Base-by-base conservation (phyloP, 23 tunicate species). In the Clavelina lepadiformis region DNA sequence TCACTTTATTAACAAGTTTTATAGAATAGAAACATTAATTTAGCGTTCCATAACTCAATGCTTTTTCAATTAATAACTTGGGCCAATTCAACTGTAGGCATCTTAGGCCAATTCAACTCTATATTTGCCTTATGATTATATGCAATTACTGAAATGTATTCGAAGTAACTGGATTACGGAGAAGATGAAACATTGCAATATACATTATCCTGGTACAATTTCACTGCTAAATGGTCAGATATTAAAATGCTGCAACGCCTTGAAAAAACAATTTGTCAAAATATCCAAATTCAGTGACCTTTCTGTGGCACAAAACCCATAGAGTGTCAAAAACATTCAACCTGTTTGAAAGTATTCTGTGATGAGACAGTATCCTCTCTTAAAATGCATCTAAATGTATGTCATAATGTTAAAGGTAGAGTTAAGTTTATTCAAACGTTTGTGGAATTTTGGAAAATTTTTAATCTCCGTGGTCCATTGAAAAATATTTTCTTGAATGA, bases 61-160 rank as follows among this genome's bases (percentile, higher is more conserved):
- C n/a, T n/a, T n/a, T n/a, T n/a, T n/a, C n/a, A n/a, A n/a, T n/a
- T n/a, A n/a, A n/a, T n/a, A n/a, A n/a, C n/a, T n/a, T n/a, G n/a
- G n/a, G n/a, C n/a, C n/a, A n/a, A n/a, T n/a, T n/a, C n/a, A n/a
- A n/a, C n/a, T n/a, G n/a, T n/a, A n/a, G n/a, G n/a, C n/a, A n/a
- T n/a, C n/a, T n/a, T n/a, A n/a, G n/a, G n/a, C n/a, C n/a, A n/a
- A n/a, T n/a, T n/a, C n/a, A n/a, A n/a, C n/a, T n/a, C n/a, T 11
- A 18, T 11, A 7, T 63, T 21, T 63, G 6, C 50, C 38, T 4
- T 63, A 3, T 63, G 50, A 63, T 36, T 63, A 63, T 63, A 51
- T 63, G 4, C 68, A 63, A 21, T 36, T 63, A 37, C 28, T 63
- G 49, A 63, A 63, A 63, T 63, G 68, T 23, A 36, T 63, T 13